Base-by-base conservation (phyloP, 2,888 invertebrate species). In the Smittia sp. region DNA sequence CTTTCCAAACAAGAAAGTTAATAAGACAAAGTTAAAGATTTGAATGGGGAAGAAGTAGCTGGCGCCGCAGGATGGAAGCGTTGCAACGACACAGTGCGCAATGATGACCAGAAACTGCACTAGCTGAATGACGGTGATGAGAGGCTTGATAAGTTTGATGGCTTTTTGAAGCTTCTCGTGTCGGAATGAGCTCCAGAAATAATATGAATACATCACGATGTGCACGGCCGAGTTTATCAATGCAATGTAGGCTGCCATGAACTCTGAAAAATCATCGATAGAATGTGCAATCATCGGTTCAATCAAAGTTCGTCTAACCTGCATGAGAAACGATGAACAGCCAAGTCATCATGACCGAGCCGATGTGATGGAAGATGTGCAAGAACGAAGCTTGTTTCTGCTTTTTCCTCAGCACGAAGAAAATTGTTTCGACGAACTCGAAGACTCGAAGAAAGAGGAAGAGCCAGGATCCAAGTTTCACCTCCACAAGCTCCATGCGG, bases 91-190 rank as follows among this genome's bases (percentile, higher is more conserved):
- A 20, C 54, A 70, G 32, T 70, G 69, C 1, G 22, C 54, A n/a
- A 70, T 52, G 9, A 70, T 52, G 15, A 54, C 6, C n/a, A 52
- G 18, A 27, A 70, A 52, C 32, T 70, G 69, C 0, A 27, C n/a
- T 3, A 70, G 25, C 20, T 70, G 69, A 39, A 70, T 70, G 32
- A 70, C n/a, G n/a, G 69, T 70, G 1, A 70, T 70, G 54, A 15
- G 20, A 6, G 69, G 69, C 18, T 70, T 70, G n/a, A 70, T 18
- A 6, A 15, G 6, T 1, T 54, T 70, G 11, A 58, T 18, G 9
- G 22, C 58, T 2, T 18, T 22, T 3, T 58, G 58, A 18, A 58
- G 7, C 3, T 22, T 58, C 22, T 58, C 2, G 13, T 22, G 3
- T 13, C n/a, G 7, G 22, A 18, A 58, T 1, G 58, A 58, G 22